Conservation (phyloP, 2,888 invertebrate species). For the Drosophila parthenogenetica region DNA sequence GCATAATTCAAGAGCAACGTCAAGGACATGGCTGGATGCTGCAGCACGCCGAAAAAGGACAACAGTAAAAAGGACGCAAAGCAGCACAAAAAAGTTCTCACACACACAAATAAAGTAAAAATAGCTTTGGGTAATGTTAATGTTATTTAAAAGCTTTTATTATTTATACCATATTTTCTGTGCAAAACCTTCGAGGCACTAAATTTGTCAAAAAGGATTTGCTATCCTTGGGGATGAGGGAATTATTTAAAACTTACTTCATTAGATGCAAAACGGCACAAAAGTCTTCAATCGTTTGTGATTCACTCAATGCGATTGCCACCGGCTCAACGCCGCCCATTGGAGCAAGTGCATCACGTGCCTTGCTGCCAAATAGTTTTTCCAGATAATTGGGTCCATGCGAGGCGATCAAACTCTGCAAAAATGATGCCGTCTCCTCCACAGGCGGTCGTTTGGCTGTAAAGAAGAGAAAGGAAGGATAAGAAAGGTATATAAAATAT, state of each 20-base stretch:
- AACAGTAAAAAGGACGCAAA: background rate
- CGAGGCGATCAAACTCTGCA: conserved; percentile 96
- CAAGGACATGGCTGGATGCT: conserved; percentile 56
- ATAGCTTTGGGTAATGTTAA: conserved; percentile 53
- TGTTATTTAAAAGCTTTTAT: conserved; percentile 73
- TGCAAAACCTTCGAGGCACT: conserved; percentile 35
- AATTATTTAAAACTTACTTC: conserved; percentile 78
- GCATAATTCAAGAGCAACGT: conserved; percentile 46
- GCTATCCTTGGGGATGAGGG: conserved; percentile 12
- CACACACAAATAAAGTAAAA: conserved; percentile 28
- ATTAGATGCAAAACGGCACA: conserved; percentile 85
- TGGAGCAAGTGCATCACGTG: conserved; percentile 94
- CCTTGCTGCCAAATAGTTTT: conserved; percentile 97
- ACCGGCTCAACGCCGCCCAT: conserved; percentile 98
- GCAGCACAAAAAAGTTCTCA: conserved; percentile 4
- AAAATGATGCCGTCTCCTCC: conserved; percentile 97
- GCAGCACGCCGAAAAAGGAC: conserved; percentile 12
- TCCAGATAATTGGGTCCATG: conserved; percentile 98
- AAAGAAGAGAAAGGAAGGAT: conserved; percentile 4
- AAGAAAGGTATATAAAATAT: conserved; percentile 22
- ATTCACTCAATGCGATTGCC: conserved; percentile 96
- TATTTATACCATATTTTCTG: conserved; percentile 59
- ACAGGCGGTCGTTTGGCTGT: conserved; percentile 98
- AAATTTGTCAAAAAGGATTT: conserved; percentile 37
- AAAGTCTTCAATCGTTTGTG: conserved; percentile 97